These are phyloP conservation scores for Tapirus terrestris DNA, from an alignment of 2,113 vertebrate species.

Conservation along the genomic window DNA sequence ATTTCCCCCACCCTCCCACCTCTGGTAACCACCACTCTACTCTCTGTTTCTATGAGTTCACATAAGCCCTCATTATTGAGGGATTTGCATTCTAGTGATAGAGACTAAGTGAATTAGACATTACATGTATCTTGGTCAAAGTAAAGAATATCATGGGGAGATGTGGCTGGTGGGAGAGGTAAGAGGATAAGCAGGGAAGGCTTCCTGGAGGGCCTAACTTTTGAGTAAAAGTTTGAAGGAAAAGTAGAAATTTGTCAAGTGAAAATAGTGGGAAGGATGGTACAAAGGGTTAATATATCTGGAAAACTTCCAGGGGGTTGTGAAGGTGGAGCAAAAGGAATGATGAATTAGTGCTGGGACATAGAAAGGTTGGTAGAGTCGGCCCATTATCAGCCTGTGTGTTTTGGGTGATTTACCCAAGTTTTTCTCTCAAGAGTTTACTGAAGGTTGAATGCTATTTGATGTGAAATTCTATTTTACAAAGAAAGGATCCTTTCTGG, in stretches of 20 bases:
- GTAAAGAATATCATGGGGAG: not conserved
- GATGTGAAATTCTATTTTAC: not conserved
- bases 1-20: not conserved
- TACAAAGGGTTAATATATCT: not conserved
- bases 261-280: not conserved
- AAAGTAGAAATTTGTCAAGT: not conserved
- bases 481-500: not conserved
- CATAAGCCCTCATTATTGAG: not conserved
- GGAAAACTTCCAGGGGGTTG: not conserved
- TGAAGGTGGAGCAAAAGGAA: not conserved
- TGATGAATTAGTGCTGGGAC: not conserved
- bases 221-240: not conserved
- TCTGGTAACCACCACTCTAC: not conserved
- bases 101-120: not conserved
- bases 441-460: not conserved
- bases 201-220: not conserved
- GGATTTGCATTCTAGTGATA: not conserved
- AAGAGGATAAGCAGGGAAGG: not conserved
- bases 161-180: not conserved
- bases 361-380: not conserved
- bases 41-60: not conserved
- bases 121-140: not conserved
- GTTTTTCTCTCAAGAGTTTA: not conserved
- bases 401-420: not conserved
- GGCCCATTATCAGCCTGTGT: not conserved